Evolutionary conservation across 2,888 invertebrate genomes (phyloP), one percentile per base, ranked within the genome.

Genomic region (Chouioia cunea): DNA sequence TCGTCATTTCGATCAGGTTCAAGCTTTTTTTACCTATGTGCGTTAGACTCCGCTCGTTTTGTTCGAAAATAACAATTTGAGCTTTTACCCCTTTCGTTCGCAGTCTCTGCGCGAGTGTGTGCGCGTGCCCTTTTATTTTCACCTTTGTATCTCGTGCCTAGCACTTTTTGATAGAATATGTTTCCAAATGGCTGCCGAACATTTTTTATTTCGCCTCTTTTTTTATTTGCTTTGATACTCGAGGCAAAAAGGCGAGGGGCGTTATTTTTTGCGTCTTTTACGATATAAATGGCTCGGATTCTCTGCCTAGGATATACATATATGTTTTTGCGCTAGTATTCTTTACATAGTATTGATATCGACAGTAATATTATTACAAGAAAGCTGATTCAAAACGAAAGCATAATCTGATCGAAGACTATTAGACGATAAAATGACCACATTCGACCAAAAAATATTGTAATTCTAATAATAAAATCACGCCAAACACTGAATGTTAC

Each of bases 51-150:
- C 16, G 6, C 18, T 1, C 15, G 58, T 59, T 65, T 65, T 65
- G 58, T 58, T 59, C 27, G 53, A 66, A 59, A 66, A 66, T 66
- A 66, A 59, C 53, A 52, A 66, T 66, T 66, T 66, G 53, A 66
- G 53, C 58, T 66, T 66, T 66, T 59, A 59, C 53, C 44, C 52
- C 53, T 57, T 59, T 46, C 53, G 52, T 22, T 57, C 57, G 57
- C n/a, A n/a, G n/a, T n/a, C 48, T 44, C 20, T 44, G 58, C 23
- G 59, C n/a, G 36, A 36, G 36, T 36, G 1, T 1, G 10, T 36
- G 36, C 12, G 36, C 12, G 36, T 44, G 14, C 20, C 57, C 59
- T 66, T 66, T 66, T 59, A 66, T 59, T 65, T 16, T 58, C 50
- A 20, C 44, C 48, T 57, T 65, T 65, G 57, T 52, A 50, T 20